Base-by-base conservation (phyloP, 2,113 vertebrate species). In the Hypocryptadius cinnamomeus region DNA sequence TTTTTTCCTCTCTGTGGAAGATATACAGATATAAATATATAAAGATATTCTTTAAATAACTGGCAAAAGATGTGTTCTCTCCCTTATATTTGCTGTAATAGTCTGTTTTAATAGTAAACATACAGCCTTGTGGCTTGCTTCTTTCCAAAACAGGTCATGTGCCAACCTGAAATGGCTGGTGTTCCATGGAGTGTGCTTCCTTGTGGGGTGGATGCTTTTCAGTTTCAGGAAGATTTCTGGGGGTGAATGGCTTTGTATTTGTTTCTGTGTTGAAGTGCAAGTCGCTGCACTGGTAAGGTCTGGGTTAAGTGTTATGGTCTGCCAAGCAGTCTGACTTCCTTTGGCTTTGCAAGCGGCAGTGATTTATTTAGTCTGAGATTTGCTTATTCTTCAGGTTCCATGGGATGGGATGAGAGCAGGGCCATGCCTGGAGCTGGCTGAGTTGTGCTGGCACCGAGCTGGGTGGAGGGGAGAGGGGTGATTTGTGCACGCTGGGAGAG, bases 151-250 rank as follows among this genome's bases (percentile, higher is more conserved):
- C 65, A 69, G 37, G 65, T 14, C 27, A 17, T 11, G 6, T 42
- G 27, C 18, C 57, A 57, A 11, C 31, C 24, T 65, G 79, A 59
- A 48, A 22, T 27, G 35, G 11, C 39, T 35, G 33, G 13, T 70
- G 28, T 71, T 60, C 40, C 22, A 8, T 25, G 70, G 69, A 74
- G 25, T 2, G 0, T 25, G 20, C 37, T 60, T 74, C 56, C 69
- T 44, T 44, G 69, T 0, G 0, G 16, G 11, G 9, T 42, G 61
- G 25, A 5, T 45, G 11, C 40, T 47, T 2, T 27, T 57, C 14
- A 33, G 25, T 15, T 85, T 74, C 18, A 35, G 61, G 27, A 80
- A 23, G 61, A 25, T 69, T 39, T 63, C 53, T 13, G 31, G 35
- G 18, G 15, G 21, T 27, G 23, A 47, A 24, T 1, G 2, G 33